A percentile compares a stretch with the other conserved stretches of the same genome.
These are phyloP conservation scores for Polietes domitor DNA, from an alignment of 2,888 invertebrate species.

Conservation along the genomic window DNA sequence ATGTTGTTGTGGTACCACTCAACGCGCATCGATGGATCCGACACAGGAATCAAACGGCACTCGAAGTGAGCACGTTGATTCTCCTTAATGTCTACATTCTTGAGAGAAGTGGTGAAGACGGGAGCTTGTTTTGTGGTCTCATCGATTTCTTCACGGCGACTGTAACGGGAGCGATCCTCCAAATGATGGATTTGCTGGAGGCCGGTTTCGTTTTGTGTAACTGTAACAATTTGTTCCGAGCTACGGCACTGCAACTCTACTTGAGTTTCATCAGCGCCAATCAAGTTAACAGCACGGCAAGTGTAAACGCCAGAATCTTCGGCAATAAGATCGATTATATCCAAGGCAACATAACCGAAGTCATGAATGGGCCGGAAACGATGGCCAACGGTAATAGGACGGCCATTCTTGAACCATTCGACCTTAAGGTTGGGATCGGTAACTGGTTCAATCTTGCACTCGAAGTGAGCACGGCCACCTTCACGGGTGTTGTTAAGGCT, in stretches of 20 bases:
- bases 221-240: conserved; percentile 90
- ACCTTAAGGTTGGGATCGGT: conserved; percentile 98
- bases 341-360: conserved; percentile 98
- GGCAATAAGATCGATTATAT: conserved; percentile 96
- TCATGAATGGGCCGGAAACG: conserved; percentile 98
- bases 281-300: conserved; percentile 93
- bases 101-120: conserved; percentile 94
- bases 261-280: conserved; percentile 93
- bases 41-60: conserved; percentile 95
- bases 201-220: conserved; percentile 93
- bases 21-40: conserved; percentile 95
- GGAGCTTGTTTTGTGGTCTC: conserved; percentile 95
- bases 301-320: conserved; percentile 98
- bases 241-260: conserved; percentile 88
- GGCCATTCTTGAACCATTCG: conserved; percentile 98
- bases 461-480: conserved; percentile 97
- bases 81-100: conserved; percentile 95
- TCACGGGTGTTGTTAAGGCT: conserved; percentile 92
- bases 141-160: conserved; percentile 88
- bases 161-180: conserved; percentile 91
- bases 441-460: conserved; percentile 97
- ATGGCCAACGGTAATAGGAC: conserved; percentile 95
- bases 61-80: conserved; percentile 97
- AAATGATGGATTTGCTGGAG: conserved; percentile 94
- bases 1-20: conserved; percentile 97